Evolutionary conservation across 2,888 invertebrate genomes (phyloP).

Genomic region (Caenorhabditis angaria): DNA sequence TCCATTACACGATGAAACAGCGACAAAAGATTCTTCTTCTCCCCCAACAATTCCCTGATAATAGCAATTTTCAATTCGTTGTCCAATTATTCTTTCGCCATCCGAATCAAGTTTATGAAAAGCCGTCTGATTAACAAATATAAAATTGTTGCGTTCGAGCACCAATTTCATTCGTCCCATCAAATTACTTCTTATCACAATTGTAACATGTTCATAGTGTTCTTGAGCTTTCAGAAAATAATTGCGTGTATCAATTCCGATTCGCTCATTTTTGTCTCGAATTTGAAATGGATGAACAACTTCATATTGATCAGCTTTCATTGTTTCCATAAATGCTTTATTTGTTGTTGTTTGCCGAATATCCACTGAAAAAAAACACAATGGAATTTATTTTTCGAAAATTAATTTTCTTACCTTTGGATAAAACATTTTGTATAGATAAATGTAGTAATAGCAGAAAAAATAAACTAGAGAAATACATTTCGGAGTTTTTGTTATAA

Average conservation of each 20-base stretch:
- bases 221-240: slow-evolving; percentile 70
- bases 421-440: no score
- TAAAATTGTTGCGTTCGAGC: slow-evolving; percentile 64
- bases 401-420: slow-evolving; percentile 7
- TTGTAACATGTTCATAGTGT: slow-evolving; percentile 67
- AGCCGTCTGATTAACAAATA: slow-evolving; percentile 65
- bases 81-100: slow-evolving; percentile 56
- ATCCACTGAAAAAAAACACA: slow-evolving; percentile 51
- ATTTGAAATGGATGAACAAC: slow-evolving; percentile 74
- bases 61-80: slow-evolving; percentile 83
- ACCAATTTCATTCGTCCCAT: slow-evolving; percentile 65
- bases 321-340: slow-evolving; percentile 71
- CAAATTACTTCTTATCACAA: slow-evolving; percentile 61
- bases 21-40: slow-evolving; percentile 93
- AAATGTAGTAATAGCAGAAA: neutral
- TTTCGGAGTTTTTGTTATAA: no score
- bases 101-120: slow-evolving; percentile 66
- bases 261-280: slow-evolving; percentile 71
- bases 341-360: slow-evolving; percentile 68
- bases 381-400: slow-evolving; percentile 5
- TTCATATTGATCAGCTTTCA: slow-evolving; percentile 72
- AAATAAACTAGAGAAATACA: neutral
- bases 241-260: slow-evolving; percentile 73
- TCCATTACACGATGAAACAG: slow-evolving; percentile 97
- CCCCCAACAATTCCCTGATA: slow-evolving; percentile 96